Base-by-base conservation (phyloP, 2,797 vertebrate genomes). In the Aphelocoma californica region DNA sequence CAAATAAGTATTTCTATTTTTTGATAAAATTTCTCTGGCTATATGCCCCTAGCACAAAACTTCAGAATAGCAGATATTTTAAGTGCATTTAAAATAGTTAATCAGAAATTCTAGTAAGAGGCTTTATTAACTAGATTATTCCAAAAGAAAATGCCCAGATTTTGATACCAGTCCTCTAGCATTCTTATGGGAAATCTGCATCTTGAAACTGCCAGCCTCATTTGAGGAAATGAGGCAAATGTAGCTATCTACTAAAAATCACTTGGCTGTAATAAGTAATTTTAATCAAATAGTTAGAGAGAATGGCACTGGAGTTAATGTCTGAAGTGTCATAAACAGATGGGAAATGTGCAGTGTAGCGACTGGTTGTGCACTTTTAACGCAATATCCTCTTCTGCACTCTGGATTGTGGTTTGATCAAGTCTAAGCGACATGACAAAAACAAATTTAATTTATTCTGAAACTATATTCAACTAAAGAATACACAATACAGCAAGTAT, bases 221-320 rank as follows among this genome's bases (percentile, higher is more conserved):
- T 97, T 88, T 95, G 86, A 71, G 75, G 69, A 94, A 92, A 91
- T 84, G 78, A 95, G 82, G 87, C 83, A 93, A 95, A 86, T 32
- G n/a, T 32, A 91, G 95, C 92, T 85, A 95, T 96, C 87, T 95
- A 69, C 94, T 96, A 81, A 90, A 96, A 95, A 94, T 95, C 60
- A 44, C 88, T 96, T 93, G 89, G 86, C 72, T 88, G 45, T 51
- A 91, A 79, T 84, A 92, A 91, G 91, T 96, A 75, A 91, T 97
- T 97, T 96, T 95, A 96, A 96, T 92, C 92, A 93, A 97, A 95
- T 40, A 96, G 62, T 87, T 90, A 91, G 75, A 77, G 65, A 94
- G 71, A 96, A 96, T 86, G 60, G 74, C 90, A 90, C 10, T 58
- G 84, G 66, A 95, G 92, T 89, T 80, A 62, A 94, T 91, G 92